Evolutionary conservation across 64 coral and sea anemone species (phyloP), one percentile per base, ranked within the genome.

Genomic region (Hydrozoanthus tunicans): DNA sequence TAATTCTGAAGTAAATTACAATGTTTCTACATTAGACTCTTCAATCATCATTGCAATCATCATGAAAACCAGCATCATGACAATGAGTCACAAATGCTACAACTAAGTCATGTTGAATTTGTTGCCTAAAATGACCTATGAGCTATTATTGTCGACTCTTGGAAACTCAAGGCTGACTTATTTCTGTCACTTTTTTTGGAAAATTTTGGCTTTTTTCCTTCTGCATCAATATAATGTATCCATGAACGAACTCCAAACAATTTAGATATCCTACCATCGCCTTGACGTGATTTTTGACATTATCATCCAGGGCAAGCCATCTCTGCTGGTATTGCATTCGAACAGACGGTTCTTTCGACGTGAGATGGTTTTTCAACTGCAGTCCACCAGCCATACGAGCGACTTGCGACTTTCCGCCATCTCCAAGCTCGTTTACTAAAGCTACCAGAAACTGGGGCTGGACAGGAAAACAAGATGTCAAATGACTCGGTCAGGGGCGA

Each of bases 361-460:
- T 99, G 6, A 99, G 90, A 12, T 91, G 80, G 64, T 99, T 99
- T 78, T 99, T 99, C 7, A 99, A 80, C 26, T 99, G 97, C 13
- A 99, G 80, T 17, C 94, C 97, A 7, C 92, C 97, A 10, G 97
- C 97, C 97, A 99, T 99, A 70, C 97, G 90, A 77, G 94, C 94
- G 27, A 99, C 94, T 62, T 95, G 94, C 51, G 94, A 96, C 62
- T 93, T 99, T 4, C 77, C 80, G 58, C 77, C 91, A 99, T 99
- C 90, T 9, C 51, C 92, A 15, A 99, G 85, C 27, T 94, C 97
- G 82, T 61, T 92, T 7, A 93, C 94, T 51, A 99, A 81, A 72
- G 94, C 97, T 25, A 96, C 84, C 51, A 99, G 81, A 90, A 99
- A 99, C 90, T 99, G 92, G 20, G 97, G 97, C 97, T 99, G 72